Base-by-base conservation (phyloP, 1,140 invertebrate species). In the Muscidifurax raptorellus region DNA sequence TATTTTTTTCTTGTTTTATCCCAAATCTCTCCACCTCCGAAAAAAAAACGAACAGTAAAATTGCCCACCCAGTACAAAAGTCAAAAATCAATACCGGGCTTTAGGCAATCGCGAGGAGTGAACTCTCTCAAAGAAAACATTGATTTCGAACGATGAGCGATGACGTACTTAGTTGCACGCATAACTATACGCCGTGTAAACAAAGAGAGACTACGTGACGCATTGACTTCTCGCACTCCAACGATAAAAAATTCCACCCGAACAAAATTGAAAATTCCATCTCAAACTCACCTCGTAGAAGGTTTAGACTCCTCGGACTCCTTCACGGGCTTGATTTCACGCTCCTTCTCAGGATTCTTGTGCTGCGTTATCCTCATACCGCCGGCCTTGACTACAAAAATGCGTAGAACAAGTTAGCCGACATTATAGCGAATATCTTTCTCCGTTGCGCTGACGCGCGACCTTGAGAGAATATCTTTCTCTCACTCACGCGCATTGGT, bases 301-400 rank as follows among this genome's bases (percentile, higher is more conserved):
- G 89, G 88, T 85, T 89, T 93, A 30, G 79, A 89, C 27, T 94
- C 93, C 18, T 93, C 92, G 2, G 89, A 89, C 32, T 91, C 90
- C 81, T 93, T 92, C 30, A 82, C 80, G 4, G 88, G 80, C 89
- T 95, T 96, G 4, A 93, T 89, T 36, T 95, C 94, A 85, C 94
- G 94, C 79, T 96, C 95, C 0, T 94, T 89, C 66, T 95, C 95
- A 4, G 95, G 94, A 9, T 93, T 93, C 92, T 98, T 98, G 89
- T 98, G 96, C 88, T 98, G 97, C 7, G 96, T 97, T 89, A 98
- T 97, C 85, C 97, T 94, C 97, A 98, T 98, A 2, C 97, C 97
- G 28, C 97, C 97, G 85, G 96, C 97, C 94, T 98, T 98, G 0
- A 98, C 97, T 98, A 92, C 47, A 88, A 84, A 84, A 84, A 88